Base-by-base conservation (phyloP, 2,113 vertebrate genomes). In the Oostethus manadensis region DNA sequence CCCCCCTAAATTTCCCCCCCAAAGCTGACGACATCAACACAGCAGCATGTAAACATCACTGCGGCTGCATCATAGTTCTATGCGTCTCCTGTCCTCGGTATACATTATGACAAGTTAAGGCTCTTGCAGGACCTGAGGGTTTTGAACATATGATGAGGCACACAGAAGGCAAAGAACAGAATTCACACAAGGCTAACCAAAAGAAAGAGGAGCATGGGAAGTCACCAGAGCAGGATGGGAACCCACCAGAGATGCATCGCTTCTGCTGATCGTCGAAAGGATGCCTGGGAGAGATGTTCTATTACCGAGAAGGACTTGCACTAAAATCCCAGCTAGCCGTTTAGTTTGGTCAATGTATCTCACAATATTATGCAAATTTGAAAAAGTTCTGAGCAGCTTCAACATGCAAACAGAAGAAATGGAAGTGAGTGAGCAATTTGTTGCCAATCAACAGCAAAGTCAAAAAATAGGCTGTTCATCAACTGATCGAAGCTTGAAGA, bases 101-200 rank as follows among this genome's bases (percentile, higher is more conserved):
- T 77, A 88, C 79, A 84, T 76, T 21, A 57, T 81, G 74, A 88
- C 83, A 87, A 90, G 86, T 91, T 91, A 91, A 91, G 90, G 90
- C 90, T 90, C 88, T 86, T 90, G 74, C 78, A 90, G 87, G 88
- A 91, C 90, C 90, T 91, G 90, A 91, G 90, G 89, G 87, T 88
- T 89, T 86, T 74, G 75, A 88, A 90, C 86, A 72, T 83, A 88
- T 87, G 86, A 89, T 89, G 88, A 91, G 90, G 89, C 90, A 91
- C 90, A 90, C 87, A 88, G 78, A 88, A 90, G 89, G 88, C 87
- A 88, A 89, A 88, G 75, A 83, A 84, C 74, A 82, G 86, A 89
- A 72, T 77, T 85, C 57, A 78, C 79, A 83, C 76, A 78, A 68
- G 74, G 71, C 82, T 66, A 75, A 84, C 70, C 18, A 61, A 79